Conservation (phyloP, 2,888 invertebrate genomes). For the Acutogordius australiensis region DNA sequence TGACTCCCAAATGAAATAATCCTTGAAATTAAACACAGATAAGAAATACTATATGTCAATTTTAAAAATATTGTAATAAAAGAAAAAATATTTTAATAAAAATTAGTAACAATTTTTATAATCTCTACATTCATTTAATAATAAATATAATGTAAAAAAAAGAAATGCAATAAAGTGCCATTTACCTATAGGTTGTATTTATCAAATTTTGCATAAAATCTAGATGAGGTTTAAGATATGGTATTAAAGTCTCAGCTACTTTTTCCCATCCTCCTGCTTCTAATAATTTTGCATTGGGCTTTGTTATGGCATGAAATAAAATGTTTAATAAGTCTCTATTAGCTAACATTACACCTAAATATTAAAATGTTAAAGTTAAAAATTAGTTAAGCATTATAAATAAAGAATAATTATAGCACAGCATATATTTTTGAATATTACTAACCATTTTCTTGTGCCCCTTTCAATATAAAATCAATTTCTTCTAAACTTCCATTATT, state of each 20-base stretch:
- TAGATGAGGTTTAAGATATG: not conserved
- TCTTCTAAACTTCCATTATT: not conserved
- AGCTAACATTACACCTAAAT: not conserved
- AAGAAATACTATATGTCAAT: too few relatives aligned
- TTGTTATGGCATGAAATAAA: not conserved
- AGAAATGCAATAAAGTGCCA: too few relatives aligned
- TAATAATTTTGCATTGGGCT: not conserved
- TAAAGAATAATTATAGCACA: not conserved
- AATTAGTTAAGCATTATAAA: not conserved
- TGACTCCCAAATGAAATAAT: not conserved
- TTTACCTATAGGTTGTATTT: not conserved
- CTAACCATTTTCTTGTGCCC: not conserved
- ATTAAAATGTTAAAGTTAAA: not conserved
- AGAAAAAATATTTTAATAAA: too few relatives aligned
- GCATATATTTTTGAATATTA: not conserved
- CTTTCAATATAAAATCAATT: not conserved
- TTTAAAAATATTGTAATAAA: too few relatives aligned
- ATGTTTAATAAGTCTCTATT: not conserved
- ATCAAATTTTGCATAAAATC: not conserved
- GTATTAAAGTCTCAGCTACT: not conserved
- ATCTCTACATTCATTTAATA: too few relatives aligned
- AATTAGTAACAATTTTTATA: too few relatives aligned
- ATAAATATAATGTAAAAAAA: too few relatives aligned
- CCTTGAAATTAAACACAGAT: too few relatives aligned
- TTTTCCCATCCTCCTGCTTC: not conserved